Base-by-base conservation (phyloP, 2,113 vertebrate species). In the Spheniscus mendiculus region DNA sequence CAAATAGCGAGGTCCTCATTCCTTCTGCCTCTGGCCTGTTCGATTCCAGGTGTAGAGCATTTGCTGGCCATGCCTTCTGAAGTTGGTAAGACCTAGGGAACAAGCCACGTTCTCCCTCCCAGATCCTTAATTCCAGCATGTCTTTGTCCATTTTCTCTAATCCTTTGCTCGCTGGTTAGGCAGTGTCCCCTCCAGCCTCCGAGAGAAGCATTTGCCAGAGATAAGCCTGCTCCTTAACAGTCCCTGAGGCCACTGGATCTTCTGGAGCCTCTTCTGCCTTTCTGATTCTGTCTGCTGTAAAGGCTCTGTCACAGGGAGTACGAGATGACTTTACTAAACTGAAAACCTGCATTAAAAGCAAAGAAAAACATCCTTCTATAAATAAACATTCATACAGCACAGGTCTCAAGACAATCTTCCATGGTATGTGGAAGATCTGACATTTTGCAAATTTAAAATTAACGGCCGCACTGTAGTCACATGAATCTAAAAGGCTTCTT, bases 191-290 rank as follows among this genome's bases (percentile, higher is more conserved):
- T 92, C 61, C 2, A 32, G 92, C 90, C 66, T 69, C 70, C 52
- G 79, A 72, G 56, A 79, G 82, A 80, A 90, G 78, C 82, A 8
- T 67, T 92, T 90, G 66, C 36, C 58, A 80, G 82, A 94, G 90
- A 85, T 52, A 65, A 93, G 61, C 47, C 87, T 67, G 56, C 61
- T 96, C 62, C 88, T 91, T 90, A 92, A 93, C 74, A 92, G n/a
- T n/a, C 66, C 94, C 88, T 65, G 47, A 76, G 74, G 88, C 88
- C 88, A 71, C 36, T 42, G 66, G n/a, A 76, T 93, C 53, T 96
- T 95, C 74, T 83, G 78, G 69, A 97, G 77, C 77, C 27, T 94
- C 82, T 96, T 96, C 90, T 93, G 96, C 78, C 85, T 79, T 94
- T 97, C 92, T 93, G 90, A 93, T 92, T 79, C 56, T 83, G 70